Conservation (phyloP, 2,113 vertebrate genomes). For the Hemiscyllium ocellatum region DNA sequence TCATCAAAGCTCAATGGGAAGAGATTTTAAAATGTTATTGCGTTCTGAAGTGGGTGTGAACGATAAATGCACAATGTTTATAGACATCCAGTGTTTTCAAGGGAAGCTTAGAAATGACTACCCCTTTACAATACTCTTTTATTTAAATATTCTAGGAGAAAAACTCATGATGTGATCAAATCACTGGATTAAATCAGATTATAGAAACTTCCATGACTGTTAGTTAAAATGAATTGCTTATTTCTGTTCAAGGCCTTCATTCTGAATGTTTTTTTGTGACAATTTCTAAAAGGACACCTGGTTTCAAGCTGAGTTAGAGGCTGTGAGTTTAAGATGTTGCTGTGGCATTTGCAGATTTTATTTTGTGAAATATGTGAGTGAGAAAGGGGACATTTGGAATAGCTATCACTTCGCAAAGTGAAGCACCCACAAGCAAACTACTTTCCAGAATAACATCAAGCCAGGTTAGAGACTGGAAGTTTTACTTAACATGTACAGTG, state of each 20-base stretch:
- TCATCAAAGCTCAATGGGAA: too few relatives aligned
- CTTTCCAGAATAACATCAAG: not conserved
- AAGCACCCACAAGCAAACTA: not conserved
- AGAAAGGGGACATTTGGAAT: not conserved
- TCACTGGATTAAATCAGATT: too few relatives aligned
- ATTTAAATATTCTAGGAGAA: too few relatives aligned
- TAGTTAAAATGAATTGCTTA: not conserved
- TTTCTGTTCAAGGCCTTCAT: not conserved
- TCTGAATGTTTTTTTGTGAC: not conserved
- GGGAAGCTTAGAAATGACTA: too few relatives aligned
- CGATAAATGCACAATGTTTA: too few relatives aligned
- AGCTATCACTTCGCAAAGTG: not conserved
- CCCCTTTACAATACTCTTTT: too few relatives aligned
- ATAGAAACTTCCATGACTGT: too few relatives aligned
- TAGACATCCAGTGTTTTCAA: too few relatives aligned
- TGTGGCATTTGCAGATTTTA: not conserved
- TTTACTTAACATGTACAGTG: not conserved
- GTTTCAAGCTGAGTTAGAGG: not conserved
- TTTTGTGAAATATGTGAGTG: not conserved
- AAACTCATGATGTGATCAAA: too few relatives aligned
- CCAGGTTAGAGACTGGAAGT: not conserved
- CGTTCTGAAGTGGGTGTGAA: too few relatives aligned
- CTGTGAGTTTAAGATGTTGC: not conserved
- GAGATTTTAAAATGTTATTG: too few relatives aligned
- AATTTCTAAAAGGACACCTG: not conserved